These are phyloP conservation scores for Pseudolycoriella hygida DNA, from an alignment of 2,888 invertebrate species.

Conservation along the genomic window DNA sequence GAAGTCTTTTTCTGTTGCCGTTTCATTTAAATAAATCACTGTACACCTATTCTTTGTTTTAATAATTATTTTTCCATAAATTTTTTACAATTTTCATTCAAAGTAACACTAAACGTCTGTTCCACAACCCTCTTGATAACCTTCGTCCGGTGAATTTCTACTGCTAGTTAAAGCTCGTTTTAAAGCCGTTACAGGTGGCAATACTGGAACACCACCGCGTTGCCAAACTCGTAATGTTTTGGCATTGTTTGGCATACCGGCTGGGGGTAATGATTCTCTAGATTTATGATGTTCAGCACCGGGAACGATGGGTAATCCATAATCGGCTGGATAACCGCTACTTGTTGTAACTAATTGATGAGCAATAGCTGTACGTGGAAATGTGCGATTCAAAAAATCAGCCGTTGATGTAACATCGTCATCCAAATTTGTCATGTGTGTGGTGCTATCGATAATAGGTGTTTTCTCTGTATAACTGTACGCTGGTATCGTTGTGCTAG, in stretches of 20 bases:
- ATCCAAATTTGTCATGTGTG: conserved; percentile 20
- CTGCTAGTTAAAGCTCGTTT: conserved; percentile 69
- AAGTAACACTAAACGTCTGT: conserved; percentile 57
- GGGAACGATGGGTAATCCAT: conserved; percentile 53
- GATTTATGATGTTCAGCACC: conserved; percentile 25
- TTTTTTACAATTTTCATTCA: background rate
- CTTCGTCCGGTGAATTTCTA: conserved; percentile 77
- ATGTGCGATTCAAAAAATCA: conserved; percentile 41
- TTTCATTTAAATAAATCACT: background rate
- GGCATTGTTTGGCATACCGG: conserved; percentile 36
- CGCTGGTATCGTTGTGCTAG: conserved; percentile 37
- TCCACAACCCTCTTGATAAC: conserved; percentile 83
- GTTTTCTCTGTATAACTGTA: conserved; percentile 49
- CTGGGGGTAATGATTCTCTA: conserved; percentile 17
- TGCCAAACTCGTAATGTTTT: conserved; percentile 79
- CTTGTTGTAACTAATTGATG: conserved; percentile 17
- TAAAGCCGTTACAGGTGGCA: conserved; percentile 69
- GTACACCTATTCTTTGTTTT: background rate
- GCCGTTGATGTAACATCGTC: conserved; percentile 22
- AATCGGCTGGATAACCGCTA: conserved; percentile 53
- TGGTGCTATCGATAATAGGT: conserved; percentile 44
- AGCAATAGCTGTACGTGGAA: conserved; percentile 31
- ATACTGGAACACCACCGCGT: conserved; percentile 62
- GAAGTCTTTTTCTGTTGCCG: too few species aligned
- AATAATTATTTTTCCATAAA: background rate